Percentiles rank a stretch among this genome's conserved stretches.
These are phyloP conservation scores for mouse (Mus musculus) DNA, from an alignment of 2,113 vertebrate genomes.

Conservation along the genomic window GRCm39 chr3:35450001-35450500, in stretches of 20 bases:
- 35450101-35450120: neutral
- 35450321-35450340: conserved; percentile 57
- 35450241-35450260: neutral
- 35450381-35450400: conserved; percentile 67
- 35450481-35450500: neutral
- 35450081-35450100: neutral
- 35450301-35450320: conserved; percentile 70
- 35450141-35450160: neutral
- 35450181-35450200: neutral
- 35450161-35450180: neutral
- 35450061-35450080: neutral
- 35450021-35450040: neutral
- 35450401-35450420: neutral
- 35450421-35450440: neutral
- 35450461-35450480: neutral
- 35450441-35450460: neutral
- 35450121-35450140: neutral
- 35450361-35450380: conserved; percentile 65
- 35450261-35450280: neutral
- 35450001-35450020: neutral
- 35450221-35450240: neutral
- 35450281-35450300: neutral
- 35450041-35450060: neutral
- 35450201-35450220: neutral
- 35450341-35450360: conserved; percentile 11